A percentile compares a stretch with the other conserved stretches of the same genome.
These are phyloP conservation scores for Zelleria hepariella DNA, from an alignment of 2,888 invertebrate genomes.

Conservation along the genomic window DNA sequence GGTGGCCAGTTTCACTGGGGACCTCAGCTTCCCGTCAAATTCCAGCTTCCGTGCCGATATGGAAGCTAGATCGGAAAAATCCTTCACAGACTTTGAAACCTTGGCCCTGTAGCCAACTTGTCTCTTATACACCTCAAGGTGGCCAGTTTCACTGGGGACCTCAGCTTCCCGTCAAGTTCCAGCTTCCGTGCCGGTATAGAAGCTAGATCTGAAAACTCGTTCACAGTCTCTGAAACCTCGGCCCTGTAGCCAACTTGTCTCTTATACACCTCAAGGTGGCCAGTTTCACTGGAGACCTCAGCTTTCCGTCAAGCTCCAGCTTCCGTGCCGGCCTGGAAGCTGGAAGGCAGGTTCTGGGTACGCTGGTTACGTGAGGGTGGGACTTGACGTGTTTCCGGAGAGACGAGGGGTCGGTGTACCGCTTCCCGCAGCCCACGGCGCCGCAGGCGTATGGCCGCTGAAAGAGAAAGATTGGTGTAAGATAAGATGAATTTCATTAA, in stretches of 20 bases:
- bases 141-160: not conserved
- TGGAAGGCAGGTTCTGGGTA: slow-evolving; percentile 53
- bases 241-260: slow-evolving; percentile 49
- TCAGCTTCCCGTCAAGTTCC: no score
- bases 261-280: slow-evolving; percentile 55
- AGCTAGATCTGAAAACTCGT: no score
- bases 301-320: slow-evolving; percentile 47
- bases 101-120: not conserved
- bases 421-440: slow-evolving; percentile 87
- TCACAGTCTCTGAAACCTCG: slow-evolving; percentile 27
- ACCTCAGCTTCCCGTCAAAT: not conserved
- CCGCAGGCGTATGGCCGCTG: slow-evolving; percentile 96
- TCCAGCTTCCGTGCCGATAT: not conserved
- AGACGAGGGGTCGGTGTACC: slow-evolving; percentile 95
- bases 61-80: no score
- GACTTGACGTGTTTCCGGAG: slow-evolving; percentile 94
- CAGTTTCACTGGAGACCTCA: slow-evolving; percentile 59
- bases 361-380: slow-evolving; percentile 68
- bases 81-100: not conserved
- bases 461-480: slow-evolving; percentile 11
- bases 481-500: not conserved
- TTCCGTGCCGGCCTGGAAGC: slow-evolving; percentile 40
- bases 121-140: not conserved
- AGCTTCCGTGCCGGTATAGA: no score
- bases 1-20: not conserved